Conservation (phyloP, 2,888 invertebrate species). For the Tetrapedia diversipes region DNA sequence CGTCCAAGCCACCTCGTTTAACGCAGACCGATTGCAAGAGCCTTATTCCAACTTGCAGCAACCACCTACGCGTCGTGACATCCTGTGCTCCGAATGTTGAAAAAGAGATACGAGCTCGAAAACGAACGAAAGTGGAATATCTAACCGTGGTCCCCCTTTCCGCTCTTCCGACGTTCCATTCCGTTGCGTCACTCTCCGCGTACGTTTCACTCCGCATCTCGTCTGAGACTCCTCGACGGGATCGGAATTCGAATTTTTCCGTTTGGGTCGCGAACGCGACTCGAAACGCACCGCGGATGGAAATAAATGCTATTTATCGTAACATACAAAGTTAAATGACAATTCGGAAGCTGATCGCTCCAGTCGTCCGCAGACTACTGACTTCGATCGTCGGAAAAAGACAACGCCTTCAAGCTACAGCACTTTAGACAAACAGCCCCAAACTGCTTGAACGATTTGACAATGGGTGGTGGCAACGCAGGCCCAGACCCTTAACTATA, state of each 20-base stretch:
- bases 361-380: too few species aligned
- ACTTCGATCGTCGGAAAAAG: too few species aligned
- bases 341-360: too few species aligned
- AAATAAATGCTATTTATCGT: too few species aligned
- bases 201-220: conserved; percentile 24
- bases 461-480: too few species aligned
- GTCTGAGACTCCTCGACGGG: conserved; percentile 13
- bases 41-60: too few species aligned
- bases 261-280: background rate
- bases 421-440: too few species aligned
- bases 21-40: conserved; percentile 62
- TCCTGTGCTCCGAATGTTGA: conserved; percentile 15
- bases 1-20: conserved; percentile 58
- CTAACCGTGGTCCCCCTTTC: conserved; percentile 16
- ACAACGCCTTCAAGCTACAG: too few species aligned
- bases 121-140: conserved; percentile 23
- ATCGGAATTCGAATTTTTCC: conserved; percentile 29
- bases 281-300: background rate
- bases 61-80: too few species aligned
- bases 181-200: conserved; percentile 5
- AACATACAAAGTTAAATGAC: too few species aligned
- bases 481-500: too few species aligned
- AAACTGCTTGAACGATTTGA: too few species aligned
- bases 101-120: background rate
- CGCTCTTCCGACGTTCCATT: conserved; percentile 25